Percentiles rank a stretch among this genome's conserved stretches.
Evolutionary conservation across 1,140 invertebrate genomes (phyloP).

Genomic region (Pogonus chalceus): DNA sequence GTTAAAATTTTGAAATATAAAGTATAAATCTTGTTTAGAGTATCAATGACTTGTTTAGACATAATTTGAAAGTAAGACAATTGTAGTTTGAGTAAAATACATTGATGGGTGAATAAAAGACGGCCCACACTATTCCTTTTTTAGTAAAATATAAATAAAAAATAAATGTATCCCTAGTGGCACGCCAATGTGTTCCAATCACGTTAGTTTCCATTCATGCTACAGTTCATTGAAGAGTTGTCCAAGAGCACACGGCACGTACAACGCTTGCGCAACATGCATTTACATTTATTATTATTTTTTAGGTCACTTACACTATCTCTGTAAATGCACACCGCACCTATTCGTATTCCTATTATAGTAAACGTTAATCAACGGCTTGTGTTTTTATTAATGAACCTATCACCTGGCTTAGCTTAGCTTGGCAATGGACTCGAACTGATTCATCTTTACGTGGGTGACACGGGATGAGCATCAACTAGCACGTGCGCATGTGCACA

Average conservation of each 20-base stretch:
- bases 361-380: slow-evolving; percentile 24
- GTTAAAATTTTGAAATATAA: too few species aligned
- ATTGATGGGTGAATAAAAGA: too few species aligned
- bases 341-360: slow-evolving; percentile 25
- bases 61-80: too few species aligned
- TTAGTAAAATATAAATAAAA: too few species aligned
- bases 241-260: background rate
- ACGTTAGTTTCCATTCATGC: background rate
- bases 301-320: slow-evolving; percentile 23
- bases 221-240: background rate
- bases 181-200: too few species aligned
- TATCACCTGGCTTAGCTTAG: slow-evolving; percentile 20
- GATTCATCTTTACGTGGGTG: background rate
- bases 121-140: too few species aligned
- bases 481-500: background rate
- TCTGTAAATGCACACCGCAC: slow-evolving; percentile 23
- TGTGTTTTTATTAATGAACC: slow-evolving; percentile 27
- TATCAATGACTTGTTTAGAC: too few species aligned
- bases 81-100: too few species aligned
- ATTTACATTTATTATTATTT: slow-evolving; percentile 21
- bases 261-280: slow-evolving; percentile 17
- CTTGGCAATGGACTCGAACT: too few species aligned
- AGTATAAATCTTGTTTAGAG: too few species aligned
- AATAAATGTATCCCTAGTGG: too few species aligned
- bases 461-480: background rate